These are phyloP conservation scores for Amphimedon queenslandica DNA, from an alignment of 37 sponge, comb jelly and placozoan genomes.

Conservation along the genomic window DNA sequence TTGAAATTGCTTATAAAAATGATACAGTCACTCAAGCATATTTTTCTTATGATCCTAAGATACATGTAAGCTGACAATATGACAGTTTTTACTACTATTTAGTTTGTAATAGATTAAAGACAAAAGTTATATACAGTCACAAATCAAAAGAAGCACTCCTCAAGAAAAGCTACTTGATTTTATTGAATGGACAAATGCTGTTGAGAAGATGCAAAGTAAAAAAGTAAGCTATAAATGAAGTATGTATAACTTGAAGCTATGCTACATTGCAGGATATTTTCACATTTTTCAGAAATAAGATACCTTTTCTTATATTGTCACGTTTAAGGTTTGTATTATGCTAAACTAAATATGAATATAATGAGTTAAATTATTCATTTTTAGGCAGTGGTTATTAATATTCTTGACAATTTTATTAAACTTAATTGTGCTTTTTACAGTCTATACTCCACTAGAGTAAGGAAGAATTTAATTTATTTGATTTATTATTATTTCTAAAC, in stretches of 20 bases:
- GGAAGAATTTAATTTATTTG: background rate
- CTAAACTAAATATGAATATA: too few species aligned
- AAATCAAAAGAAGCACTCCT: background rate
- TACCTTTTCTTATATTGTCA: too few species aligned
- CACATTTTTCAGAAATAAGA: too few species aligned
- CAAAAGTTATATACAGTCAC: background rate
- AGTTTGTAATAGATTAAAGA: too few species aligned
- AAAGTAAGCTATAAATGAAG: too few species aligned
- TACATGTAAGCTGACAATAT: background rate
- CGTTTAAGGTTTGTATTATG: too few species aligned
- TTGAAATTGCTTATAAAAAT: slow-evolving; percentile 1
- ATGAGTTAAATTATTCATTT: too few species aligned
- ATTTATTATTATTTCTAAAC: background rate
- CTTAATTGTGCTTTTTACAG: background rate
- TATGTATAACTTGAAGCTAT: too few species aligned
- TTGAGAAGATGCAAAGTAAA: background rate
- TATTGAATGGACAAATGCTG: background rate
- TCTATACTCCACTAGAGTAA: background rate
- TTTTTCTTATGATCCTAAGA: slow-evolving; percentile 1
- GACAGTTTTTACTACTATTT: too few species aligned
- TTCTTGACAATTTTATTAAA: background rate
- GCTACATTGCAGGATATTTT: too few species aligned
- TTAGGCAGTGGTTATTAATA: too few species aligned
- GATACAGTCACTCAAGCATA: background rate
- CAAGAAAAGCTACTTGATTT: slow-evolving; percentile 1